Conservation (phyloP, 2,113 vertebrate species). For the Eonycteris spelaea region DNA sequence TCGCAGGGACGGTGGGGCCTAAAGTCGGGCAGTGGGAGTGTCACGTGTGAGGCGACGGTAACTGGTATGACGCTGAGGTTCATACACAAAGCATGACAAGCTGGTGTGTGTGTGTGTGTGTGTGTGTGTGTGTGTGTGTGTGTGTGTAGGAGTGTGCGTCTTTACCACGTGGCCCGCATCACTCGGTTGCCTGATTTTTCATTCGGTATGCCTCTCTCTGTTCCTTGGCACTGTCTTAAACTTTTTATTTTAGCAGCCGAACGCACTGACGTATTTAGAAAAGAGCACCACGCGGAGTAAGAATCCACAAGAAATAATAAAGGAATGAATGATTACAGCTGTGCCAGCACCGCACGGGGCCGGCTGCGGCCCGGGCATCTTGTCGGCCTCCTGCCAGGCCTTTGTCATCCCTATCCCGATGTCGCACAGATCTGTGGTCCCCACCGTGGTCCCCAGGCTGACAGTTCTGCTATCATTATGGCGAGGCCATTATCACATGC, state of each 20-base stretch:
- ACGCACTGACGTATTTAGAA: not conserved
- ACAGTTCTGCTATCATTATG: not conserved
- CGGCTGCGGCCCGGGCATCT: not conserved
- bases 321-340: not conserved
- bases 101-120: not conserved
- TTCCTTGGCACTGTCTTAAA: not conserved
- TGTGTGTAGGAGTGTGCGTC: not conserved
- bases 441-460: not conserved
- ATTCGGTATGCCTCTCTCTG: not conserved
- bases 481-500: not conserved
- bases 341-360: not conserved
- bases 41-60: not conserved
- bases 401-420: not conserved
- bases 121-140: not conserved
- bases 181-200: not conserved
- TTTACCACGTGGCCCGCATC: not conserved
- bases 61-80: not conserved
- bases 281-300: not conserved
- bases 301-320: not conserved
- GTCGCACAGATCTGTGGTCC: not conserved
- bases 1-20: not conserved
- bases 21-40: not conserved
- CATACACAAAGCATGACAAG: not conserved
- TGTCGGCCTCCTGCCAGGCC: not conserved
- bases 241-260: not conserved